Evolutionary conservation across 2,888 invertebrate species (phyloP).

Genomic region (Mystacides longicornis): DNA sequence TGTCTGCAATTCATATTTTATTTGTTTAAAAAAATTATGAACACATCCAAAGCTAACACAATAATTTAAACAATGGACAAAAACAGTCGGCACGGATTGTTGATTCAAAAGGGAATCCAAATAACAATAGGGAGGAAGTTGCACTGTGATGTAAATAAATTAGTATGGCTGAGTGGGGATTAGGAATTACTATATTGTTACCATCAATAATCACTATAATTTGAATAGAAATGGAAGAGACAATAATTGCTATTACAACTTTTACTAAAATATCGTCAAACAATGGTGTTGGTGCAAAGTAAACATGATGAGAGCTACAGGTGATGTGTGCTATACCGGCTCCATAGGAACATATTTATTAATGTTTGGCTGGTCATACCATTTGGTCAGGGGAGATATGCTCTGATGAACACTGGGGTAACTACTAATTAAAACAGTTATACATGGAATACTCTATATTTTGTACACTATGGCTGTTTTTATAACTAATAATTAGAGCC

Average conservation of each 20-base stretch:
- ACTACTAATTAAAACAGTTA: slow-evolving; percentile 48
- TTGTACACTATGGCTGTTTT: too few species aligned
- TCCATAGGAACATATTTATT: neutral
- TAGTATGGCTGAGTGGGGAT: slow-evolving; percentile 18
- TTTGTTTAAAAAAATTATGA: slow-evolving; percentile 3
- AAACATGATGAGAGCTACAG: neutral
- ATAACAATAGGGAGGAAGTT: slow-evolving; percentile 26
- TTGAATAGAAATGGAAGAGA: neutral
- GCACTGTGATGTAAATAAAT: slow-evolving; percentile 18
- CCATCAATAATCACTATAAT: neutral
- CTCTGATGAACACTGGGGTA: slow-evolving; percentile 49
- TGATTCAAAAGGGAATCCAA: slow-evolving; percentile 10
- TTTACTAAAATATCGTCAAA: neutral
- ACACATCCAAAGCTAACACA: slow-evolving; percentile 5
- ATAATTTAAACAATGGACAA: neutral
- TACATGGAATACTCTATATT: slow-evolving; percentile 24
- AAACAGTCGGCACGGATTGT: slow-evolving; percentile 10
- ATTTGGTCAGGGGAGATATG: slow-evolving; percentile 49
- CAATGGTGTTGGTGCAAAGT: neutral
- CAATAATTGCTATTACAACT: neutral
- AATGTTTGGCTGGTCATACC: slow-evolving; percentile 23
- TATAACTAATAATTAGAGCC: too few species aligned
- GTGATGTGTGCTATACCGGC: neutral
- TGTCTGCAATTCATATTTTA: slow-evolving; percentile 25
- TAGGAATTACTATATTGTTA: slow-evolving; percentile 18